Conservation (phyloP, 2,113 vertebrate genomes). For the Chauna torquata region DNA sequence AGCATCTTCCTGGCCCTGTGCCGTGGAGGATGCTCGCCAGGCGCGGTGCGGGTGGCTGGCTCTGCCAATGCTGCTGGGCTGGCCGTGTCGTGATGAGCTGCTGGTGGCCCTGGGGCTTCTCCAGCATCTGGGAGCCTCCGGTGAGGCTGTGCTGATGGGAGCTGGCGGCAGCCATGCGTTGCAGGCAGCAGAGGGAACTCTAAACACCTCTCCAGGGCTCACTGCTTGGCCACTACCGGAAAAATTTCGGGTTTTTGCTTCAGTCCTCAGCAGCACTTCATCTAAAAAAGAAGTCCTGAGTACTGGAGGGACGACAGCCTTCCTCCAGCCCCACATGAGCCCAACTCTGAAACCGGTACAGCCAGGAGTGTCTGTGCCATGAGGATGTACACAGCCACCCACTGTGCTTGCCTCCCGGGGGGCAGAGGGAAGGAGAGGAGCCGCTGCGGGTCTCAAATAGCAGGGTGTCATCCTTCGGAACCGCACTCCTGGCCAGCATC, state of each 20-base stretch:
- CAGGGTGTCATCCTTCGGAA: not conserved
- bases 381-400: not conserved
- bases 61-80: not conserved
- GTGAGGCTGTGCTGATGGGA: not conserved
- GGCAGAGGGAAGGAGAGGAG: not conserved
- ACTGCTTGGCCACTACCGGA: not conserved
- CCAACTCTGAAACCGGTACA: not conserved
- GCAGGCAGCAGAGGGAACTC: constrained; percentile 59
- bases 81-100: not conserved
- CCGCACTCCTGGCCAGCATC: not conserved
- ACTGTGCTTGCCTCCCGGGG: not conserved
- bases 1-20: not conserved
- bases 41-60: not conserved
- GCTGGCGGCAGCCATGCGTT: not conserved
- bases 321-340: not conserved
- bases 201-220: not conserved
- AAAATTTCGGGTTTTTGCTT: not conserved
- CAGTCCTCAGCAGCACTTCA: not conserved
- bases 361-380: not conserved
- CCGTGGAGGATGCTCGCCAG: not conserved
- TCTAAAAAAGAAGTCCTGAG: not conserved
- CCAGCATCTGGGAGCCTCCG: rapidly evolving
- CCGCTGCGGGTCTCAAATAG: not conserved
- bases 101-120: not conserved
- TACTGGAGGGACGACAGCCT: not conserved